Conservation (phyloP, 2,797 vertebrate genomes). For the Lepilemur ruficaudatus region DNA sequence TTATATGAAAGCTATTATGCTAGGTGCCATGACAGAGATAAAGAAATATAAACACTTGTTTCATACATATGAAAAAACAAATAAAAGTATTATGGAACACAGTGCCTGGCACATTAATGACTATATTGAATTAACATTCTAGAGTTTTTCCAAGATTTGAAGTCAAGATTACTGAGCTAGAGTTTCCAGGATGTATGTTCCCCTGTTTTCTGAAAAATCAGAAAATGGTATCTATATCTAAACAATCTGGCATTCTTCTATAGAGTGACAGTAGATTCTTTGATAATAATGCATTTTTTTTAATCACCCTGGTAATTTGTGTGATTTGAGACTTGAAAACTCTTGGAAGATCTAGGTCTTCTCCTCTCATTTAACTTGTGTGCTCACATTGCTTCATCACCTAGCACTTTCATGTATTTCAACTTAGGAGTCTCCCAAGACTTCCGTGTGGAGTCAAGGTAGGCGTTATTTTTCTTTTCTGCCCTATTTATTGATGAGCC, state of each 20-base stretch:
- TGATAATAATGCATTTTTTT: not conserved
- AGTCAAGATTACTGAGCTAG: not conserved
- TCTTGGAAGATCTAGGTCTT: not conserved
- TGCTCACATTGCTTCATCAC: not conserved
- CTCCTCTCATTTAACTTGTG: not conserved
- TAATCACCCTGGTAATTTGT: not conserved
- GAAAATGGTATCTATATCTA: not conserved
- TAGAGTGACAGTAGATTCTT: not conserved
- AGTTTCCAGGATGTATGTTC: not conserved
- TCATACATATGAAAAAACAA: not conserved
- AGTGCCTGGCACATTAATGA: not conserved
- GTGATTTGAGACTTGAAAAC: not conserved
- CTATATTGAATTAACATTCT: not conserved
- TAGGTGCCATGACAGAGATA: not conserved
- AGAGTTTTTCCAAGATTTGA: not conserved
- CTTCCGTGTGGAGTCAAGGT: not conserved
- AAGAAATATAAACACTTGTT: not conserved
- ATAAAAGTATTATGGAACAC: not conserved
- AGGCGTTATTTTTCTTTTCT: too few relatives aligned
- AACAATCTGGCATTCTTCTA: not conserved
- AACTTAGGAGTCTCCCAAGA: not conserved
- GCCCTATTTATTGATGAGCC: not conserved
- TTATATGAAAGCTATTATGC: not conserved
- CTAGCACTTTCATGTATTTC: not conserved
- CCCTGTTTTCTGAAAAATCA: not conserved